Evolutionary conservation across 2,113 vertebrate genomes (phyloP), one percentile per base, ranked within the genome.

Genomic region (Aix galericulata): DNA sequence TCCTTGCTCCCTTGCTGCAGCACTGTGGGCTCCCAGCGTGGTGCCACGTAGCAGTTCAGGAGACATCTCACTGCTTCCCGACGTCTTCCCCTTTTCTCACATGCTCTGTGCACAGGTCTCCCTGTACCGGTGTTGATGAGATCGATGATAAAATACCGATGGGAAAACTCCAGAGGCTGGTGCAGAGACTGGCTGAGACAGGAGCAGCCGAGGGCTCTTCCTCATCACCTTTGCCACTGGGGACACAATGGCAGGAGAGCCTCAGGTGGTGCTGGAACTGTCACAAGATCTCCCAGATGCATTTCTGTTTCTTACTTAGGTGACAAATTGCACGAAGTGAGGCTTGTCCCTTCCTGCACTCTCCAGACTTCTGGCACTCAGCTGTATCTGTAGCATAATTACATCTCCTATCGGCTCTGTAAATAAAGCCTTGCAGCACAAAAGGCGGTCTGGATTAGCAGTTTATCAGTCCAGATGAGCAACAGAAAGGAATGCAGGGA

Each of bases 201-300:
- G 13, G 29, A 53, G 34, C 36, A 31, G 18, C 34, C 31, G 34
- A 40, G 3, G 23, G 25, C 44, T 64, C 25, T 44, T 63, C 52
- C 34, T 50, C 3, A 0, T 17, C 36, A 17, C 22, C 42, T 38
- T 38, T 52, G 21, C 26, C 21, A 1, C 6, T 3, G 3, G 56
- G 36, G 26, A 42, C 26, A 16, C 9, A 17, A 32, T 40, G 40
- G 40, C 40, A 0, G 14, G 40, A 69, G 25, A 50, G 14, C 21
- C 31, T 76, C 17, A 20, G 21, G 34, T 6, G 2, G 17, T 56
- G 62, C 26, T 2, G 2, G 31, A 34, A 36, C 26, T 62, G 17
- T 25, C 55, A 76, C 14, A 36, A 76, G 31, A n/a, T 36, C n/a
- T 40, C 42, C 56, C 48, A 29, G 11, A 26, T 48, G 40, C 36